Base-by-base conservation (phyloP, 2,113 vertebrate species). In the Tricholaema leucomelas region DNA sequence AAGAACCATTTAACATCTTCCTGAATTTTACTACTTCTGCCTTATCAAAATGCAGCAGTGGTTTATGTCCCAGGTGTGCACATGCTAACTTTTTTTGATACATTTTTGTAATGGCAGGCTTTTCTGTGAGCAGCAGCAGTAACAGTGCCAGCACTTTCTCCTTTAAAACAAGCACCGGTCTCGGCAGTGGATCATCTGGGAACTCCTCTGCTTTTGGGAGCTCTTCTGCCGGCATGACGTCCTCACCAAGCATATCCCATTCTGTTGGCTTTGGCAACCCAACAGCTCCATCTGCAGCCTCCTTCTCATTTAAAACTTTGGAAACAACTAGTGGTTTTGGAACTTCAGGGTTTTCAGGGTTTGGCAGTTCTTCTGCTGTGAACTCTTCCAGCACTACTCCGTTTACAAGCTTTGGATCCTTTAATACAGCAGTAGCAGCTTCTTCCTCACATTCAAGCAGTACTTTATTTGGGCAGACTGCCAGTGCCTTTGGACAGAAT, bases 101-200 rank as follows among this genome's bases (percentile, higher is more conserved):
- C 85, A 31, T 86, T 88, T 88, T 82, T 71, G 3, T 46, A 27
- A 70, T 85, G 84, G 31, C 82, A 99, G 98, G 93, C 44, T 98
- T 98, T 77, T 97, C 96, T 19, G 77, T 93, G 46, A 96, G 63
- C 87, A 97, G 73, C 55, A 92, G 81, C 52, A 90, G 75, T 72
- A 80, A 11, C 81, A 92, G 58, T 50, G 88, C 77, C 70, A 94
- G 91, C 50, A 90, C 56, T 60, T 99, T 99, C 91, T 98, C 98
- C 90, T 99, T 99, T 67, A 95, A 98, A 83, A 7, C 97, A 31
- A 89, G 77, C 27, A 48, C 96, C 73, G 97, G 90, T 42, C 97
- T 98, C 12, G 7, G 28, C 63, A 44, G 38, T 20, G 38, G 17
- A 65, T 42, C 63, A 42, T 31, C 63, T 42, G 63, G 63, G 30